These are phyloP conservation scores for Progne subis DNA, from an alignment of 2,113 vertebrate species.

Conservation along the genomic window DNA sequence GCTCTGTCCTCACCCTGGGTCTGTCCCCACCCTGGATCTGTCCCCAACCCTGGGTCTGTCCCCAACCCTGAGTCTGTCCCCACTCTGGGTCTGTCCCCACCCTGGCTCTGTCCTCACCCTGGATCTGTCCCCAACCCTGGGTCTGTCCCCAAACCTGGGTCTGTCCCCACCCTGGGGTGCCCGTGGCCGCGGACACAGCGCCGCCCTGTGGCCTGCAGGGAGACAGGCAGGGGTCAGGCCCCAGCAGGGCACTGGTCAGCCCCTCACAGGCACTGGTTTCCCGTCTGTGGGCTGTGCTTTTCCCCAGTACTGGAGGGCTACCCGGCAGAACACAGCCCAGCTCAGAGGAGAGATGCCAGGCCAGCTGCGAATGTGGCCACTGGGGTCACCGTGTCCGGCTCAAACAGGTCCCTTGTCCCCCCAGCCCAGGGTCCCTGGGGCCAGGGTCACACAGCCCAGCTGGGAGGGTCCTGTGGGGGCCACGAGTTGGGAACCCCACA, in stretches of 20 bases:
- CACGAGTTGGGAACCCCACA: not conserved
- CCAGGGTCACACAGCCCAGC: not conserved
- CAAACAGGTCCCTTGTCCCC: not conserved
- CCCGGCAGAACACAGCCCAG: not conserved
- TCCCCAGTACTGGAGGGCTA: no score
- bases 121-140: no score
- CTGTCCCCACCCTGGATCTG: no score
- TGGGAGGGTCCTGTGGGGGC: not conserved
- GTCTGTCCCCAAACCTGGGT: no score
- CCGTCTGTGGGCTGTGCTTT: not conserved
- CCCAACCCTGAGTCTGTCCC: no score
- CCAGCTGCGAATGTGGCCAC: rapidly evolving
- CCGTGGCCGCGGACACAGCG: not conserved
- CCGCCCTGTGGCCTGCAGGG: not conserved
- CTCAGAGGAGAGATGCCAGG: not conserved
- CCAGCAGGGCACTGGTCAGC: not conserved
- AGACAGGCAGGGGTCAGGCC: not conserved
- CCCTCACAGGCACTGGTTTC: not conserved
- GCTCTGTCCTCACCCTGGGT: no score
- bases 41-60: no score
- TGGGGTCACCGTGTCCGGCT: rapidly evolving
- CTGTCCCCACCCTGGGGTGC: not conserved
- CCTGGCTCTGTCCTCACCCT: no score
- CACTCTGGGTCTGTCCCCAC: no score
- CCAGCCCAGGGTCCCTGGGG: rapidly evolving